phyloP scores from a whole-genome alignment of 2,113 vertebrate genomes.

The Andinoacara biseriatus region DNA sequence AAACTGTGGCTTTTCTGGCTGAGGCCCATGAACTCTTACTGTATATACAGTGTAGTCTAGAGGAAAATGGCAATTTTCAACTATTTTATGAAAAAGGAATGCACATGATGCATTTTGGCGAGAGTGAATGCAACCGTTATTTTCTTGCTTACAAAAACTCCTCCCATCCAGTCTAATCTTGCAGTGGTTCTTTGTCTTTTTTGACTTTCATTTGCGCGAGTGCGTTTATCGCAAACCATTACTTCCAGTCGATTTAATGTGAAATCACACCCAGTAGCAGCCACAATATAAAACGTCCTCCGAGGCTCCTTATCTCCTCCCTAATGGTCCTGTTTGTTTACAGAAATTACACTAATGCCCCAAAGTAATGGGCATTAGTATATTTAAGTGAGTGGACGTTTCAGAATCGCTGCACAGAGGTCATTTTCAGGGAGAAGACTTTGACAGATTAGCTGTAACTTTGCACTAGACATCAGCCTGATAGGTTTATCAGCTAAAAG shows the following conservation, averaged over 20 bases:
- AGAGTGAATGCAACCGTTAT: fast-evolving
- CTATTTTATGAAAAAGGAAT: neutral
- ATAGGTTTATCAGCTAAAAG: conserved; percentile 58
- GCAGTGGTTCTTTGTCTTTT: neutral
- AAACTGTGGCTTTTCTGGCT: conserved; percentile 1
- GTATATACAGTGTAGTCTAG: neutral
- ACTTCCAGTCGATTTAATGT: neutral
- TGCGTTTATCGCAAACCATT: neutral
- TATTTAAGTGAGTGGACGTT: neutral
- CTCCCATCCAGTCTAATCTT: neutral
- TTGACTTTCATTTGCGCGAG: neutral
- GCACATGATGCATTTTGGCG: neutral
- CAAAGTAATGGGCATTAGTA: neutral
- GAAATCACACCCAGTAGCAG: neutral
- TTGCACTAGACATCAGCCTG: conserved; percentile 41
- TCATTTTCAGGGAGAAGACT: conserved; percentile 1
- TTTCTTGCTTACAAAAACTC: neutral
- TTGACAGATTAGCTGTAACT: conserved; percentile 31
- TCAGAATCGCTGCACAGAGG: conserved; percentile 4
- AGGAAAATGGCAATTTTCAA: neutral
- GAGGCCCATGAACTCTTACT: conserved; percentile 4
- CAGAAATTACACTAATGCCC: conserved; percentile 9
- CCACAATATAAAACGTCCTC: neutral
- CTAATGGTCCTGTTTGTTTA: conserved; percentile 16
- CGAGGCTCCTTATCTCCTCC: conserved; percentile 3